Base-by-base conservation (phyloP, 2,797 vertebrate species). In the Lerista edwardsae region DNA sequence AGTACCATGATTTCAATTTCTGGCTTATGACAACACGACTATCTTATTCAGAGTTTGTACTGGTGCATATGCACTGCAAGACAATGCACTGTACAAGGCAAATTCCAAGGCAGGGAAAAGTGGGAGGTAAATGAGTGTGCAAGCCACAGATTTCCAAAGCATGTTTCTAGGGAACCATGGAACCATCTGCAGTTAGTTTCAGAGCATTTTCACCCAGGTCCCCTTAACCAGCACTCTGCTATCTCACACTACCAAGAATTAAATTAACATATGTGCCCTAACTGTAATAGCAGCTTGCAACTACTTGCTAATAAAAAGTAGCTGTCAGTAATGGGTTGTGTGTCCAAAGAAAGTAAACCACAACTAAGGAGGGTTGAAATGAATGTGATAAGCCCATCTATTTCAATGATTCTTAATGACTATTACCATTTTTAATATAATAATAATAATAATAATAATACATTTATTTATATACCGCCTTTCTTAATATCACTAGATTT, bases 61-160 rank as follows among this genome's bases (percentile, higher is more conserved):
- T 78, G 41, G 36, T 72, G 23, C 11, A 44, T 47, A 23, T 15
- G 36, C 39, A 62, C 62, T 44, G 29, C 57, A n/a, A 44, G 44
- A 81, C n/a, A n/a, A n/a, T n/a, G n/a, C n/a, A n/a, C n/a, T n/a
- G n/a, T n/a, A n/a, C 11, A 80, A 34, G 23, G 15, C 47, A 69
- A 80, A n/a, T 6, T 25, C 31, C 39, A 10, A 11, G 47, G 71
- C n/a, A 80, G 15, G 34, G 8, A 39, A 55, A n/a, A 14, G 15
- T 23, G 29, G 19, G 55, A 21, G 21, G 21, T 17, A 6, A 21
- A 57, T 3, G 55, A 57, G 55, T 55, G 31, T 2, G 81, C 0
- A 61, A 59, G 21, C 19, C 73, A 68, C 25, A 69, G 14, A 68
- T 74, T 72, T 82, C 14, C 77, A 86, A 55, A 19, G n/a, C 39